Conservation (phyloP, 2,888 invertebrate species). For the Drosophila colorata region DNA sequence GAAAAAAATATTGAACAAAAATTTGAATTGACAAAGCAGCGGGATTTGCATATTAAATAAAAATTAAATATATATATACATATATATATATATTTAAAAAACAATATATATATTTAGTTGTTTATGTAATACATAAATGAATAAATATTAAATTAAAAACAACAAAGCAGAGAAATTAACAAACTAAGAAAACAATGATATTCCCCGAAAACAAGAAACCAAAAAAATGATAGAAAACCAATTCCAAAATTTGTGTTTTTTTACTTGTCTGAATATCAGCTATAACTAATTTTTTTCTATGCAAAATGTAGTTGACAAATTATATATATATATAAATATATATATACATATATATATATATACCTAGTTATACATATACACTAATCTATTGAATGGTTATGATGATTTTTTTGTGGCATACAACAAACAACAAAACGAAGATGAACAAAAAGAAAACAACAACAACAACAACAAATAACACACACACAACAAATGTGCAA, state of each 20-base stretch:
- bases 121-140: slow-evolving; percentile 71
- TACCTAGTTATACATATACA: slow-evolving; percentile 34
- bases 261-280: slow-evolving; percentile 50
- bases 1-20: slow-evolving; percentile 5
- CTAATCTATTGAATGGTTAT: slow-evolving; percentile 47
- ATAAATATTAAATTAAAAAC: slow-evolving; percentile 9
- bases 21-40: slow-evolving; percentile 55
- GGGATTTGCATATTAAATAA: slow-evolving; percentile 54
- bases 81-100: slow-evolving; percentile 3
- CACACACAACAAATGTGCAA: slow-evolving; percentile 39
- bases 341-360: slow-evolving; percentile 22
- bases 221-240: slow-evolving; percentile 1
- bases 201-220: background rate
- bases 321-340: slow-evolving; percentile 34
- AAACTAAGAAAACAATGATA: background rate
- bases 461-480: slow-evolving; percentile 13
- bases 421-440: slow-evolving; percentile 9
- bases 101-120: slow-evolving; percentile 21
- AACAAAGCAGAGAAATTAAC: slow-evolving; percentile 2
- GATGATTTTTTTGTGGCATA: slow-evolving; percentile 44
- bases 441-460: slow-evolving; percentile 9
- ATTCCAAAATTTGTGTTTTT: slow-evolving; percentile 15
- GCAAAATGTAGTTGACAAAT: slow-evolving; percentile 69
- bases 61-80: slow-evolving; percentile 30
- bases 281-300: slow-evolving; percentile 66